A percentile compares a stretch with the other conserved stretches of the same genome.
These are phyloP conservation scores for Gasterosteus aculeatus DNA, from an alignment of 2,113 vertebrate genomes.

Conservation along the genomic window DNA sequence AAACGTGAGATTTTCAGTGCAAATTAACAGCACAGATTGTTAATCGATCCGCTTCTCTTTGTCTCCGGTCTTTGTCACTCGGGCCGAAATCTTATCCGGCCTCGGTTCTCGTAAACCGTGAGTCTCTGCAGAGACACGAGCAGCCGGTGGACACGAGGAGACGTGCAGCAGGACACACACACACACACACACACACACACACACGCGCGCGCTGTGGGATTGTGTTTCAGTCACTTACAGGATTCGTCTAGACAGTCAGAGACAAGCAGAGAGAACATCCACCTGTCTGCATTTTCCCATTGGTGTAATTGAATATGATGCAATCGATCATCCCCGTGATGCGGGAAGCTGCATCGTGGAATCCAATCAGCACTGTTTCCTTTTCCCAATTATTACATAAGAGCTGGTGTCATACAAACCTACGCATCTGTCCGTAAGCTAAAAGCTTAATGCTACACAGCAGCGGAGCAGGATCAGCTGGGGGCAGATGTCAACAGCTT, in stretches of 20 bases:
- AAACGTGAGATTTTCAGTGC: not conserved
- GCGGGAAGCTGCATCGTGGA: not conserved
- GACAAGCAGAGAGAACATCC: not conserved
- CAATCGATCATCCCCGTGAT: not conserved
- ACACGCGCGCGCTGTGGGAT: conserved; percentile 4
- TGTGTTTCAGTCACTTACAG: conserved; percentile 21
- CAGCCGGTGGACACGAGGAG: conserved; percentile 1
- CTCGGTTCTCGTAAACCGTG: not conserved
- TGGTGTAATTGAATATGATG: conserved; percentile 2
- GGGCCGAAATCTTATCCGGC: not conserved
- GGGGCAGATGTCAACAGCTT: no score
- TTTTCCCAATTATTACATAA: not conserved
- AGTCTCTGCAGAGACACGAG: not conserved
- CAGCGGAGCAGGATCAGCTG: no score
- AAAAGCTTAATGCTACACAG: no score
- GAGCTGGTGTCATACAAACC: not conserved
- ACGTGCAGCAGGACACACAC: conserved; percentile 10
- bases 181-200: not conserved
- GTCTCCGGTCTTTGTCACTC: not conserved
- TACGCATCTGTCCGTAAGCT: no score
- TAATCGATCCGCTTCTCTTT: conserved; percentile 1
- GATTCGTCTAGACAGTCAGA: conserved; percentile 19
- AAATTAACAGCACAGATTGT: not conserved
- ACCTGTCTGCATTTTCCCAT: not conserved
- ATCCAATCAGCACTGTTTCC: not conserved